Evolutionary conservation across 2,888 invertebrate genomes (phyloP).

Genomic region (Torymus aiolomorphi): DNA sequence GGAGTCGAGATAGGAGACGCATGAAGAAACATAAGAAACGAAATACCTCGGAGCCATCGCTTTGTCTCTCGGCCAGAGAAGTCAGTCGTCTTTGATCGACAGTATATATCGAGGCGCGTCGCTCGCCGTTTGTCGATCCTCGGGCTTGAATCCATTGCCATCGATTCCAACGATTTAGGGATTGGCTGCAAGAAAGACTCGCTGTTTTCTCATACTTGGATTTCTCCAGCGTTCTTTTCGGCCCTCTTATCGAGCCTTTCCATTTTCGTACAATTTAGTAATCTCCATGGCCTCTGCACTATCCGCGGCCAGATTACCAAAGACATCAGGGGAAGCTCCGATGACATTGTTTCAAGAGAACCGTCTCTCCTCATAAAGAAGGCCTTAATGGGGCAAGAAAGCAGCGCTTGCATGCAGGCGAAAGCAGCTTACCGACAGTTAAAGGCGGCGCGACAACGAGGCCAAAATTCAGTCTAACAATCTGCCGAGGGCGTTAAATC

Average conservation of each 20-base stretch:
- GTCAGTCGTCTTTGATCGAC: constrained; percentile 55
- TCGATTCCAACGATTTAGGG: constrained; percentile 43
- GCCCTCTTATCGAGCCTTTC: constrained; percentile 8
- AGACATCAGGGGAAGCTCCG: too few relatives aligned
- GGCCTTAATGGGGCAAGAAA: too few relatives aligned
- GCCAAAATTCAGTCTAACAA: constrained; percentile 38
- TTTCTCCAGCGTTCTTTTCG: constrained; percentile 11
- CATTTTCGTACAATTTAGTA: too few relatives aligned
- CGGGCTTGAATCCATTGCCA: constrained; percentile 39
- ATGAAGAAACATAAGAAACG: constrained; percentile 64
- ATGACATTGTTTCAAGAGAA: too few relatives aligned
- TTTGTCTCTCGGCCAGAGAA: constrained; percentile 62
- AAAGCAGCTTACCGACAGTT: too few relatives aligned
- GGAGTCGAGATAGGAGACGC: constrained; percentile 36
- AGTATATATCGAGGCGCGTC: constrained; percentile 43
- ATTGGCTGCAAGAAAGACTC: constrained; percentile 35
- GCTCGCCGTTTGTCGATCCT: constrained; percentile 40
- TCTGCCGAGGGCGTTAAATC: constrained; percentile 32
- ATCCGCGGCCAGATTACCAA: too few relatives aligned
- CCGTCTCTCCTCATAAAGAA: too few relatives aligned
- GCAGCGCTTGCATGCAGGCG: too few relatives aligned
- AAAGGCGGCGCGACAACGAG: constrained; percentile 27
- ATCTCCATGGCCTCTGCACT: too few relatives aligned
- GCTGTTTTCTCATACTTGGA: constrained; percentile 34
- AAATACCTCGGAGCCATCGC: constrained; percentile 71